phyloP scores from a whole-genome alignment of 2,797 vertebrate species.

The Craterocephalus amniculus region DNA sequence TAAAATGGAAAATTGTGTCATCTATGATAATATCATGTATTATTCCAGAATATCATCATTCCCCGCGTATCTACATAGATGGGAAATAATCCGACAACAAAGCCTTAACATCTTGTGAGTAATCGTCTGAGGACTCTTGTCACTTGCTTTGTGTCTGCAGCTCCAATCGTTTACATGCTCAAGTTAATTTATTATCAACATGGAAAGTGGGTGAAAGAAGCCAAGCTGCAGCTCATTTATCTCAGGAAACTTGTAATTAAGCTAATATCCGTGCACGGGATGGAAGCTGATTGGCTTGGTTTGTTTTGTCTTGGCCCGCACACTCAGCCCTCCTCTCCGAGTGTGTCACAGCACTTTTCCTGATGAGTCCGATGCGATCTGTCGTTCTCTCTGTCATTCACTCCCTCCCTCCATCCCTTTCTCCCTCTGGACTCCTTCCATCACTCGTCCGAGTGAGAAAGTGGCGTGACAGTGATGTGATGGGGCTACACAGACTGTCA shows the following conservation, averaged over 20 bases:
- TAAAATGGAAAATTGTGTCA: background rate
- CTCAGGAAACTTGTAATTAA: conserved; percentile 60
- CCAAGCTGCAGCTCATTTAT: conserved; percentile 47
- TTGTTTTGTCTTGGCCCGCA: conserved; percentile 46
- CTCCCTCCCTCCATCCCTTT: conserved; percentile 51
- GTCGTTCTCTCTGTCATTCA: conserved; percentile 65
- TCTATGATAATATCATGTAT: background rate
- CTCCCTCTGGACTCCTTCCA: conserved; percentile 72
- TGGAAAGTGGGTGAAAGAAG: conserved; percentile 17
- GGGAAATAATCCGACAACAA: background rate
- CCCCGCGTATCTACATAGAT: background rate
- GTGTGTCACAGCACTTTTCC: conserved; percentile 73
- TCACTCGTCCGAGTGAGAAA: conserved; percentile 70
- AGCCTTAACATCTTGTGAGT: background rate
- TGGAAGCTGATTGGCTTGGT: conserved; percentile 50
- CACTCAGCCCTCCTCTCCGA: conserved; percentile 33
- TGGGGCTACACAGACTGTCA: conserved; percentile 79
- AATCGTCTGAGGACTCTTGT: conserved; percentile 3
- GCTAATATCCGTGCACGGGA: conserved; percentile 44
- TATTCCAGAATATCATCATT: background rate
- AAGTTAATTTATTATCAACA: conserved; percentile 45
- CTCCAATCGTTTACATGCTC: conserved; percentile 29
- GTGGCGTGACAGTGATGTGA: conserved; percentile 79
- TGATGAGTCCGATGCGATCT: conserved; percentile 70
- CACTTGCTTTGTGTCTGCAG: conserved; percentile 18